Conservation (phyloP, 2,888 invertebrate species). For the Clostera curtula region DNA sequence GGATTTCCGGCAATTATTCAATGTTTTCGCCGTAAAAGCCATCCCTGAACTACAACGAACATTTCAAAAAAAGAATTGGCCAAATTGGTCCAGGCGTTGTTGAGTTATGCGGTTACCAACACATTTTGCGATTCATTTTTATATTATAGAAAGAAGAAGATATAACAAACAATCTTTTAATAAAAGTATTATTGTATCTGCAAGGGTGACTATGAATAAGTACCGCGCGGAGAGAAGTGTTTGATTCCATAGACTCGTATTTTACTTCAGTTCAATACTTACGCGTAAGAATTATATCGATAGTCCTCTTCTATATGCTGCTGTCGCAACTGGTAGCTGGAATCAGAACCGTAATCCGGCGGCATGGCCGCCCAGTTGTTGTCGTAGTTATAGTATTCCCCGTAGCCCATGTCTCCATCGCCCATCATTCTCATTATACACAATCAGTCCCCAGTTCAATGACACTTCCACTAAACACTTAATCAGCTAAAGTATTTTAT, state of each 20-base stretch:
- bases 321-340: conserved; percentile 49
- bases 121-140: too few relatives aligned
- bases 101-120: too few relatives aligned
- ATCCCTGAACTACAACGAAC: too few relatives aligned
- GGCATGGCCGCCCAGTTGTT: conserved; percentile 81
- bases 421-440: conserved; percentile 75
- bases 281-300: conserved; percentile 77
- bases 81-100: too few relatives aligned
- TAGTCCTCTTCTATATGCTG: conserved; percentile 79
- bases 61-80: too few relatives aligned
- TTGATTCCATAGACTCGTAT: conserved; percentile 2
- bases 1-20: too few relatives aligned
- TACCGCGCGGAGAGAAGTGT: too few relatives aligned
- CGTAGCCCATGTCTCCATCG: conserved; percentile 69
- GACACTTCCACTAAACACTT: conserved; percentile 16
- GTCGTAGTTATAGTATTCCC: conserved; percentile 76
- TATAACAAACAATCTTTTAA: too few relatives aligned
- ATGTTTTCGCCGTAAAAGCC: too few relatives aligned
- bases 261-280: conserved; percentile 39
- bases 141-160: too few relatives aligned
- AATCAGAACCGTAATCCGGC: conserved; percentile 79
- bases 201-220: too few relatives aligned
- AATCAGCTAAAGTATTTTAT: conserved; percentile 10
- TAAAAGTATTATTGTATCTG: too few relatives aligned
- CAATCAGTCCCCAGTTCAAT: conserved; percentile 16